phyloP scores from a whole-genome alignment of 1,140 invertebrate species.

The Dendroctonus ponderosae region DNA sequence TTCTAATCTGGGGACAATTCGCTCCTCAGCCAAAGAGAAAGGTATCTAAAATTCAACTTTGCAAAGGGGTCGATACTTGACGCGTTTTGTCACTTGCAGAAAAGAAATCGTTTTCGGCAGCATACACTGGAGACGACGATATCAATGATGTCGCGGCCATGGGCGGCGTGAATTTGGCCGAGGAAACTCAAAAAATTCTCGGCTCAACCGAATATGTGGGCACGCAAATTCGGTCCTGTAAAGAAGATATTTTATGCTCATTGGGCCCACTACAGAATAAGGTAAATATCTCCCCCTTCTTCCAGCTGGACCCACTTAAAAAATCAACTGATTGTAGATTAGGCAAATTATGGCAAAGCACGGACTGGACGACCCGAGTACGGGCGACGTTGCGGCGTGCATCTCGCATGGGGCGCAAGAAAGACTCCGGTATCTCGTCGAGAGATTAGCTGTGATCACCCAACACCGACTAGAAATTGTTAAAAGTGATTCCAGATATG shows the following conservation, averaged over 20 bases:
- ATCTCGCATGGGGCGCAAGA: conserved; percentile 96
- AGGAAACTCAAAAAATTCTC: conserved; percentile 93
- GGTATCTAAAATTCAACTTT: conserved; percentile 3
- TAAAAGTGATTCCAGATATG: conserved; percentile 86
- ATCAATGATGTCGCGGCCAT: conserved; percentile 99
- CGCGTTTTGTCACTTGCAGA: conserved; percentile 45
- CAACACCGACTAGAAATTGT: conserved; percentile 91
- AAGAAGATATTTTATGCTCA: conserved; percentile 90
- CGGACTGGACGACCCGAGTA: conserved; percentile 82
- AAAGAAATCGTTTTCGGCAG: conserved; percentile 59
- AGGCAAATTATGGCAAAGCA: conserved; percentile 70
- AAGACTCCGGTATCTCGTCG: conserved; percentile 84
- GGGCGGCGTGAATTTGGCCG: conserved; percentile 97
- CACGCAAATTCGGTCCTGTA: conserved; percentile 92
- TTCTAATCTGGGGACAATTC: conserved; percentile 1
- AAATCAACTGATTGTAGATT: conserved; percentile 53
- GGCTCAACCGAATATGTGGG: conserved; percentile 92
- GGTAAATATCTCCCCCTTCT: conserved; percentile 43
- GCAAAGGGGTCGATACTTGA: neutral
- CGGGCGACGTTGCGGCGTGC: conserved; percentile 80
- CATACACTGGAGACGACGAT: conserved; percentile 77
- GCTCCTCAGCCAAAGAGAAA: conserved; percentile 29
- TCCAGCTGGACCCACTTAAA: neutral
- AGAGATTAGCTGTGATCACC: conserved; percentile 90
- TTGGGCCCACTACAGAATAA: conserved; percentile 63